Evolutionary conservation across 1,140 invertebrate genomes (phyloP).

Genomic region (Pentalonia nigronervosa): DNA sequence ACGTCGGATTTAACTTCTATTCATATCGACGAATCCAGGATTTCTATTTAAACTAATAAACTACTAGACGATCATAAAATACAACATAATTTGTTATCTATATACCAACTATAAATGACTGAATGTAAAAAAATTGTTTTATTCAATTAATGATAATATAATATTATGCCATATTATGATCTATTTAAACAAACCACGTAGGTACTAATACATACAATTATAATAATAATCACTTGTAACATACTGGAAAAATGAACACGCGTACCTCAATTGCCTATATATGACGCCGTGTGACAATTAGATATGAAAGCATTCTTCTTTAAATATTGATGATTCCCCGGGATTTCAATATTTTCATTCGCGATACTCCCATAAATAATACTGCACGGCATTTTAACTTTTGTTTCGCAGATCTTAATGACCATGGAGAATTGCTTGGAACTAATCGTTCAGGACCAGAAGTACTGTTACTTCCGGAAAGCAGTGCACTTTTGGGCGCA

Average conservation of each 20-base stretch:
- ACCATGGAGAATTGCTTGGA: conserved; percentile 37
- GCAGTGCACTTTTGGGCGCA: conserved; percentile 66
- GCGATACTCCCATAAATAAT: background rate
- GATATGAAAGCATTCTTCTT: background rate
- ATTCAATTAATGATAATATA: background rate
- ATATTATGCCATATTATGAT: no score
- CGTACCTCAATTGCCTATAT: background rate
- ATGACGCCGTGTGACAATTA: background rate
- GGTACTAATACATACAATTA: no score
- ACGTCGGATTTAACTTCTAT: background rate
- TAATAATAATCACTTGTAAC: background rate
- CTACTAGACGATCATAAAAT: background rate
- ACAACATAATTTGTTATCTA: background rate
- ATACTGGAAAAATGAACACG: background rate
- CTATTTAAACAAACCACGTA: no score
- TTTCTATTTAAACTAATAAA: background rate
- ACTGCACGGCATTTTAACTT: background rate
- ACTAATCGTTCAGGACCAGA: conserved; percentile 11
- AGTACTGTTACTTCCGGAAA: conserved; percentile 60
- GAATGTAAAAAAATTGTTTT: background rate
- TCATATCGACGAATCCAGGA: background rate
- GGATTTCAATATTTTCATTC: background rate
- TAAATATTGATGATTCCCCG: background rate
- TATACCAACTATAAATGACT: background rate
- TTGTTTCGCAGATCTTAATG: background rate